Percentiles rank a stretch among this genome's conserved stretches.
phyloP scores from a whole-genome alignment of 2,888 invertebrate species.

The Microdon myrmicae region DNA sequence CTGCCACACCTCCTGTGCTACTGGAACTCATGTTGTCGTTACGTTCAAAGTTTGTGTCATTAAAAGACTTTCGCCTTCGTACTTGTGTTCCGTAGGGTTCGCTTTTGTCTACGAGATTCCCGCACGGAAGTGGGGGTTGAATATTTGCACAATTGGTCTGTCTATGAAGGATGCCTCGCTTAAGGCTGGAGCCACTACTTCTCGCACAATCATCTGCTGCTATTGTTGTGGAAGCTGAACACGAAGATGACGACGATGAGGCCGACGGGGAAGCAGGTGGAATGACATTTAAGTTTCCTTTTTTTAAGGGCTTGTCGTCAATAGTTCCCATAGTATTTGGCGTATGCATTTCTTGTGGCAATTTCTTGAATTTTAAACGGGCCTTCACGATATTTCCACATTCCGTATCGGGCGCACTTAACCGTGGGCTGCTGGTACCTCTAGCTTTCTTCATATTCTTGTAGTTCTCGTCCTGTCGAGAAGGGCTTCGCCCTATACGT shows the following conservation, averaged over 20 bases:
- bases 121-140: conserved; percentile 15
- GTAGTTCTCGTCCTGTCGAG: conserved; percentile 36
- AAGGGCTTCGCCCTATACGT: conserved; percentile 30
- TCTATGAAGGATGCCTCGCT: conserved; percentile 60
- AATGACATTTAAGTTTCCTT: neutral
- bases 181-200: conserved; percentile 42
- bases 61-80: conserved; percentile 61
- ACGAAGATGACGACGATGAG: conserved; percentile 18
- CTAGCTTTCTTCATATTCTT: conserved; percentile 22
- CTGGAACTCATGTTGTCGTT: conserved; percentile 59
- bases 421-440: conserved; percentile 37
- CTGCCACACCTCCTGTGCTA: conserved; percentile 57
- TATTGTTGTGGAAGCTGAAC: conserved; percentile 31
- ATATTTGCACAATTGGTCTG: conserved; percentile 51
- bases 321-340: no score
- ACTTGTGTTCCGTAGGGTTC: conserved; percentile 55
- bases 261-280: conserved; percentile 26
- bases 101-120: conserved; percentile 12
- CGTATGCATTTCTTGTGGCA: conserved; percentile 44
- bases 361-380: conserved; percentile 59
- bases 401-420: conserved; percentile 53
- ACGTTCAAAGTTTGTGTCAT: conserved; percentile 55
- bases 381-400: conserved; percentile 49
- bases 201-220: conserved; percentile 41
- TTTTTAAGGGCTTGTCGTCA: no score